phyloP scores from a whole-genome alignment of 2,888 invertebrate species.

The Chrysolina oricalcia region DNA sequence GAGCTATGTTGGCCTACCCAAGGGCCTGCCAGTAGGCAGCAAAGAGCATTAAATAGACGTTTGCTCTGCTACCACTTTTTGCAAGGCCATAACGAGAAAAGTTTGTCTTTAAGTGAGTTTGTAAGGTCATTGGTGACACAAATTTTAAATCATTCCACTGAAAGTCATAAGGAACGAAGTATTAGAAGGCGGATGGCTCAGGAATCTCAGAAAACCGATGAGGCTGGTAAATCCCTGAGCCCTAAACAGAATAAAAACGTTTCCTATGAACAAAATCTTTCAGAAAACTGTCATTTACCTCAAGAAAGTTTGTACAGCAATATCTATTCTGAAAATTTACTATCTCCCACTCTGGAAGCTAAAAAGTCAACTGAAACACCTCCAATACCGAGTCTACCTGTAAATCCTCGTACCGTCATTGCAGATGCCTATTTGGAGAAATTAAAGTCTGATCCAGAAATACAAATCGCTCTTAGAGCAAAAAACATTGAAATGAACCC shows the following conservation, averaged over 20 bases:
- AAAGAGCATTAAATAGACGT: slow-evolving; percentile 83
- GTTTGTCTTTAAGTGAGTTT: slow-evolving; percentile 89
- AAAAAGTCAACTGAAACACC: slow-evolving; percentile 64
- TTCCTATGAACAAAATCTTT: slow-evolving; percentile 60
- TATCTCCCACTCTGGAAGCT: slow-evolving; percentile 61
- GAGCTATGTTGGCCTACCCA: slow-evolving; percentile 84
- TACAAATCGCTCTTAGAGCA: slow-evolving; percentile 85
- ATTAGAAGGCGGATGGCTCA: slow-evolving; percentile 67
- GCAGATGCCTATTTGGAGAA: slow-evolving; percentile 89
- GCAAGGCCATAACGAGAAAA: slow-evolving; percentile 89
- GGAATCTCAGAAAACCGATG: slow-evolving; percentile 58
- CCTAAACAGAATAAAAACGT: slow-evolving; percentile 56
- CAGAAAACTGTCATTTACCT: slow-evolving; percentile 60
- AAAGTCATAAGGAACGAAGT: slow-evolving; percentile 71
- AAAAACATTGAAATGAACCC: slow-evolving; percentile 90
- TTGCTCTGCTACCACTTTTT: slow-evolving; percentile 91
- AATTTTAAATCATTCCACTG: slow-evolving; percentile 81
- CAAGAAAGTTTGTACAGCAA: slow-evolving; percentile 67
- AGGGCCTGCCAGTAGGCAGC: slow-evolving; percentile 80
- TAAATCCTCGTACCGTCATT: slow-evolving; percentile 77
- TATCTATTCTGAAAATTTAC: slow-evolving; percentile 62
- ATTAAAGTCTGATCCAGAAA: slow-evolving; percentile 84
- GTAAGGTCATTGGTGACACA: slow-evolving; percentile 90
- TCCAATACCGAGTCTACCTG: slow-evolving; percentile 69
- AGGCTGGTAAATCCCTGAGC: slow-evolving; percentile 46